Conservation (phyloP, 2,797 vertebrate genomes). For the Centropyge bicolor region DNA sequence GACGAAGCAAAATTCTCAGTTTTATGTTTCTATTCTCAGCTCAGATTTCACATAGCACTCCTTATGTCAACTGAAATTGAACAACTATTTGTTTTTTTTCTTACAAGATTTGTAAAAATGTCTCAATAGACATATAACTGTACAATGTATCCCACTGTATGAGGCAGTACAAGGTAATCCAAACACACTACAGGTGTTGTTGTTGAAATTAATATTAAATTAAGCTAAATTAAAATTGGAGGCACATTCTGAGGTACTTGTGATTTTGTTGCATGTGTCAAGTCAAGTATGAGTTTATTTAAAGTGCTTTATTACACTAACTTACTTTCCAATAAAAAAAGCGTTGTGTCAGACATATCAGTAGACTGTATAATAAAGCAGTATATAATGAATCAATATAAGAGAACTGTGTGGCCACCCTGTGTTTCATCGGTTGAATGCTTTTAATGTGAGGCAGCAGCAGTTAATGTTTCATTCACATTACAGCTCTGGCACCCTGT, state of each 20-base stretch:
- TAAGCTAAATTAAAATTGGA: neutral
- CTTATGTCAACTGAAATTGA: too few relatives aligned
- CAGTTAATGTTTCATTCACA: neutral
- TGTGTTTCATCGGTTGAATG: neutral
- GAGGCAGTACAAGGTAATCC: neutral
- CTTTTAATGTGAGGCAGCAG: neutral
- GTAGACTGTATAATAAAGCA: neutral
- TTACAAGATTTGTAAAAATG: too few relatives aligned
- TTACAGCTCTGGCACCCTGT: neutral
- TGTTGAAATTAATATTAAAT: neutral
- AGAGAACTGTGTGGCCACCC: neutral
- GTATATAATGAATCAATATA: neutral
- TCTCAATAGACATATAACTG: too few relatives aligned
- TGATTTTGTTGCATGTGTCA: neutral
- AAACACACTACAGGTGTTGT: neutral
- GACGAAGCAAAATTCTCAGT: too few relatives aligned
- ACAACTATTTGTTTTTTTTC: too few relatives aligned
- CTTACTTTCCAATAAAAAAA: neutral
- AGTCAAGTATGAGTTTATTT: neutral
- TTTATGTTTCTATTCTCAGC: too few relatives aligned
- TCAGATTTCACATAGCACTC: too few relatives aligned
- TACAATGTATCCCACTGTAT: neutral
- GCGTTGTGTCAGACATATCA: neutral
- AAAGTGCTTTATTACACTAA: neutral
- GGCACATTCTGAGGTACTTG: neutral